These are phyloP conservation scores for Halictus ligatus DNA, from an alignment of 2,888 invertebrate genomes.

Conservation along the genomic window DNA sequence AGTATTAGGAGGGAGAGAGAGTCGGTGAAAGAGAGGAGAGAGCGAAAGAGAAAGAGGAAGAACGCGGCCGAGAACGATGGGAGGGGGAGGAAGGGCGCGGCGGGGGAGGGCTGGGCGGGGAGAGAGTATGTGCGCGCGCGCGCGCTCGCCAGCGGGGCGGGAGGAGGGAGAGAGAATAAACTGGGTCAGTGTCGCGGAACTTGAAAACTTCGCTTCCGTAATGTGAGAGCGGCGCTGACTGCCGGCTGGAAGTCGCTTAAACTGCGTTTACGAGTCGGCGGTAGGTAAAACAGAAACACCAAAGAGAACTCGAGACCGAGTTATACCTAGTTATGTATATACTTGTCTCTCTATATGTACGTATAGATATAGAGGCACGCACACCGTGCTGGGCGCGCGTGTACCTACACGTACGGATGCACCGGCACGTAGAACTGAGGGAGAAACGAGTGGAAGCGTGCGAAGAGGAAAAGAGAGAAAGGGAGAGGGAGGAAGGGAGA, in stretches of 20 bases:
- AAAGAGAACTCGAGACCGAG: conserved; percentile 68
- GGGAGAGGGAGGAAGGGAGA: conserved; percentile 20
- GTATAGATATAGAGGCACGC: conserved; percentile 9
- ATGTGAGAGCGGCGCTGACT: conserved; percentile 78
- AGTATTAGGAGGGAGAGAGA: conserved; percentile 63
- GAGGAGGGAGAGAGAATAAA: conserved; percentile 73
- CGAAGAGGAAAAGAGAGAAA: conserved; percentile 30
- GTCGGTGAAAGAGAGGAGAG: conserved; percentile 6
- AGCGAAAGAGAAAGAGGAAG: conserved; percentile 40
- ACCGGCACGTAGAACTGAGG: background rate
- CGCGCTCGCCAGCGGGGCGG: conserved; percentile 12
- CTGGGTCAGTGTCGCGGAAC: conserved; percentile 84
- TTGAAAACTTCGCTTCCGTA: conserved; percentile 84
- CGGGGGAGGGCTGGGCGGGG: background rate
- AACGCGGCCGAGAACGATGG: background rate
- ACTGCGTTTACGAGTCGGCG: conserved; percentile 79
- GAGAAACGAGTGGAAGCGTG: conserved; percentile 11
- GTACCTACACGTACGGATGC: background rate
- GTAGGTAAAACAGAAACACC: conserved; percentile 78
- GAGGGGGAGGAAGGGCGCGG: background rate
- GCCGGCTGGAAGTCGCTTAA: conserved; percentile 76
- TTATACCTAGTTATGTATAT: conserved; percentile 68
- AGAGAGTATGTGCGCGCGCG: background rate
- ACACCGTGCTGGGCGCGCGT: background rate
- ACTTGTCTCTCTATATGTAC: background rate